Base-by-base conservation (phyloP, 2,797 vertebrate species). In the Anabas testudineus region DNA sequence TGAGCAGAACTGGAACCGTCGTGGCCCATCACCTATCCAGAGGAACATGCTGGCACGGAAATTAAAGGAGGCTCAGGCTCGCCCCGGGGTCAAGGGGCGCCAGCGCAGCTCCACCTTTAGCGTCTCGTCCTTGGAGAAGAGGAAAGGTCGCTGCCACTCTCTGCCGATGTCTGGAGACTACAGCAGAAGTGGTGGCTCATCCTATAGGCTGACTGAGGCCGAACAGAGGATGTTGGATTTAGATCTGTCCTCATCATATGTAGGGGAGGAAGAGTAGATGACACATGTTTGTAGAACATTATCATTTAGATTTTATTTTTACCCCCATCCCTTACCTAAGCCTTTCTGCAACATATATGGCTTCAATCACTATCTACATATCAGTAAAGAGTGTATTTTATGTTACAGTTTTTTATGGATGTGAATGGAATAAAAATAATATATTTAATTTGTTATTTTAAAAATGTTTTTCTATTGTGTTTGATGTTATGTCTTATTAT, bases 151-250 rank as follows among this genome's bases (percentile, higher is more conserved):
- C 56, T 96, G 96, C 74, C 94, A 90, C 87, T 98, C 96, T 68
- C 94, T 97, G 77, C 96, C 96, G 0, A 85, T 94, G 63, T 95
- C 95, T 46, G 92, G 92, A 0, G 95, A 95, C 67, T 95, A 94
- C 67, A 92, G 92, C 76, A 95, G 92, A 80, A 93, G 94, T 2
- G 93, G 93, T 13, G 92, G 94, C 18, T 95, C 95, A 0, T 94
- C 95, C 0, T 99, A 96, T 37, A 94, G 94, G 54, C 94, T 99
- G 82, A 97, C 94, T 0, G 96, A 97, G 74, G 92, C 94, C 0
- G 97, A 98, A 79, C 95, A 97, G 85, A 93, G 88, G 82, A 96
- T 97, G 95, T 90, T 97, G 8, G 97, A 99, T 88, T 89, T 98
- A 2, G 90, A 93, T 55, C 74, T 93, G 52, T 72, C 88, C 42